Base-by-base conservation (phyloP, 2,113 vertebrate genomes). In the Vireo altiloquus region DNA sequence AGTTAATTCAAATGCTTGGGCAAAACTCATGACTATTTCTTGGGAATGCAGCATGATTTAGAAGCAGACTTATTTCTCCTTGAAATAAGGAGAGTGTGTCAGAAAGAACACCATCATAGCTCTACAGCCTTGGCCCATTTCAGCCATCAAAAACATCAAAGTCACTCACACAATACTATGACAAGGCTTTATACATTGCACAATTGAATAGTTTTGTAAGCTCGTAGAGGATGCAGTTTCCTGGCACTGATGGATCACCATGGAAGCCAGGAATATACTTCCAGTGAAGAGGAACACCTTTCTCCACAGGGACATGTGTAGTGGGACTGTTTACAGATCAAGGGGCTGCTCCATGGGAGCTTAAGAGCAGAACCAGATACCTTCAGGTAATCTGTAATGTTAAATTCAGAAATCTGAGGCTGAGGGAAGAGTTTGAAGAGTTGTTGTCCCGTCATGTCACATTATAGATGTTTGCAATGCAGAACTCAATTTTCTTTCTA, bases 11-110 rank as follows among this genome's bases (percentile, higher is more conserved):
- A 68, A 49, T 8, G 0, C 31, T 83, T 68, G 37, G 25, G 21
- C 80, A 72, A 78, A 94, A 92, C 60, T 82, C 79, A 33, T 95
- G 66, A 76, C 77, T 81, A 11, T 78, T 87, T 92, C 31, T 76
- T 86, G 63, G 59, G 14, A 47, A 31, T 25, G 30, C 9, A 64
- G 19, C 1, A 1, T 92, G 49, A 49, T 83, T 68, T 78, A 37
- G 23, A 81, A 64, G 33, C 19, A 77, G 52, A 56, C 18, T 27
- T 47, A n/a, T n/a, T n/a, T n/a, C n/a, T 71, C 76, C 61, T 94
- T 74, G 35, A 50, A 85, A 35, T n/a, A 33, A 27, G 27, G 56
- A 28, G 31, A 87, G 18, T 42, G 30, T 54, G 8, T 47, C 35
- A 42, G 46, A 68, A 90, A 50, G 56, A 82, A 9, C 15, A 49